Percentiles rank a stretch among this genome's conserved stretches.
Conservation (phyloP, 2,113 vertebrate species). For the Hippopotamus amphibius region DNA sequence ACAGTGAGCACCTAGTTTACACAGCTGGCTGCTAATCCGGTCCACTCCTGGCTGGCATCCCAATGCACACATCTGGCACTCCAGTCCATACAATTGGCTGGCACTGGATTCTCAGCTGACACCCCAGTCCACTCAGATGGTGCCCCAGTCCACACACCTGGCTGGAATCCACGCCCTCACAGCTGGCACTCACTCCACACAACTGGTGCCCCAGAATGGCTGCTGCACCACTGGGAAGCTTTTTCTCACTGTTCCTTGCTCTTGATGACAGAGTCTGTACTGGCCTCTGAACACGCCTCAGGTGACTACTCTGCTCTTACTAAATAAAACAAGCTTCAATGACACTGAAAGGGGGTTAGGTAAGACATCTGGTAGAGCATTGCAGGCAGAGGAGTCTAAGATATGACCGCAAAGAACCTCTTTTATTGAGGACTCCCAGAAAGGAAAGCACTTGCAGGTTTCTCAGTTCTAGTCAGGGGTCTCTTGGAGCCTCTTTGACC, state of each 20-base stretch:
- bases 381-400: neutral
- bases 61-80: neutral
- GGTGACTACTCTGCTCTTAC: neutral
- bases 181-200: neutral
- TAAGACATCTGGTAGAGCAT: neutral
- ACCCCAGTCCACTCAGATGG: neutral
- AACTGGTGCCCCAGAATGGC: neutral
- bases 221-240: neutral
- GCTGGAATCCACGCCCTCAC: neutral
- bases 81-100: neutral
- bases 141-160: neutral
- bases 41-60: neutral
- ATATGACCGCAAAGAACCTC: neutral
- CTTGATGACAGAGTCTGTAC: neutral
- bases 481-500: neutral
- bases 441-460: neutral
- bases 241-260: neutral
- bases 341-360: neutral
- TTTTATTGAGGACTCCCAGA: neutral
- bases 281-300: neutral
- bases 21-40: neutral
- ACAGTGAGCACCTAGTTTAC: neutral
- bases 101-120: neutral
- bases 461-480: neutral
- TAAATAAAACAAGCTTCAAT: neutral